Percentiles rank a stretch among this genome's conserved stretches.
phyloP scores from a whole-genome alignment of 2,113 vertebrate genomes.

The Tretioscincus oriximinensis region DNA sequence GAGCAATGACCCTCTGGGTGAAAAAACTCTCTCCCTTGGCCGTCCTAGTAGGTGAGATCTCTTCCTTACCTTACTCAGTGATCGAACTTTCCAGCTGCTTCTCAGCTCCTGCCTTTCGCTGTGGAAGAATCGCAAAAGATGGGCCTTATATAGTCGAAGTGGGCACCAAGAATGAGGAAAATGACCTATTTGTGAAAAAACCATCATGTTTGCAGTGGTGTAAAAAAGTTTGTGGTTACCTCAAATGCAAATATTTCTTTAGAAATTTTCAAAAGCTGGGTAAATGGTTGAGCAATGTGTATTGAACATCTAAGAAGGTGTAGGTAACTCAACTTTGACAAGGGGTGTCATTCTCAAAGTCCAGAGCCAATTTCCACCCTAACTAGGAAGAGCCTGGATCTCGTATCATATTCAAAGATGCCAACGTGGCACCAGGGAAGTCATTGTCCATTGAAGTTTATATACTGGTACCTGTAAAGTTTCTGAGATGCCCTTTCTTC shows the following conservation, averaged over 20 bases:
- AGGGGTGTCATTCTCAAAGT: not conserved
- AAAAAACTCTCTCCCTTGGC: not conserved
- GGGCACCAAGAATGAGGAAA: slow-evolving; percentile 17
- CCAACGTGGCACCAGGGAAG: too few species aligned
- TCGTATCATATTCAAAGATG: not conserved
- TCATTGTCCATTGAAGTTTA: too few species aligned
- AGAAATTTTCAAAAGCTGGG: slow-evolving; percentile 42
- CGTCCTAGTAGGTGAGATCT: not conserved
- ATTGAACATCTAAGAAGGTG: accelerated
- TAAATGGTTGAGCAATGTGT: slow-evolving; percentile 47
- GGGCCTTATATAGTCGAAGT: slow-evolving; percentile 50
- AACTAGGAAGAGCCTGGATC: not conserved
- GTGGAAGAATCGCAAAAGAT: accelerated
- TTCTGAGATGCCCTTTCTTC: too few species aligned
- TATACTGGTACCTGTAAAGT: too few species aligned
- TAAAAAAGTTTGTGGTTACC: slow-evolving; percentile 59
- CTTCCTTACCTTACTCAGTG: slow-evolving; percentile 40
- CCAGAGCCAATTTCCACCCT: not conserved
- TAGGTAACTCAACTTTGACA: not conserved
- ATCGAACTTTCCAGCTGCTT: accelerated
- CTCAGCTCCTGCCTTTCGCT: not conserved
- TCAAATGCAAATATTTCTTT: slow-evolving; percentile 63
- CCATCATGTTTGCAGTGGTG: slow-evolving; percentile 32
- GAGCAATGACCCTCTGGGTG: too few species aligned
- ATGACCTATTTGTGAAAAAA: slow-evolving; percentile 12